phyloP scores from a whole-genome alignment of 2,888 invertebrate species.

The Nebria salina region DNA sequence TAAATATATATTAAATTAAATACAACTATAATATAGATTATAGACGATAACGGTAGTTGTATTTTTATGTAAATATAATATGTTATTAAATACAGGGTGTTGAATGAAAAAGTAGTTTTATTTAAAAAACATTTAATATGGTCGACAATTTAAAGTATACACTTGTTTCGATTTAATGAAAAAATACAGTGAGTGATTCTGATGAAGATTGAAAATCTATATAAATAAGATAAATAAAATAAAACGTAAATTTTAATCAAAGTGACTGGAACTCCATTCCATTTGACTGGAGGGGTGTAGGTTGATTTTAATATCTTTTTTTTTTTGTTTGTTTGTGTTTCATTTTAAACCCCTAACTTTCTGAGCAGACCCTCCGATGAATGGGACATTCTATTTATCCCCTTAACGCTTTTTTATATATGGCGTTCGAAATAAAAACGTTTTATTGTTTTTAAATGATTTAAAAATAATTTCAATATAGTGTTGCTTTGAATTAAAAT shows the following conservation, averaged over 20 bases:
- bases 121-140: too few relatives aligned
- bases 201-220: not conserved
- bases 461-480: not conserved
- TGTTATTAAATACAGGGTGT: not conserved
- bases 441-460: not conserved
- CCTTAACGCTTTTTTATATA: not conserved
- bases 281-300: constrained; percentile 37
- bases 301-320: constrained; percentile 40
- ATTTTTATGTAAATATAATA: not conserved
- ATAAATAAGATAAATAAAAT: constrained; percentile 17
- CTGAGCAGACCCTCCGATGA: constrained; percentile 28
- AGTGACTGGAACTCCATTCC: constrained; percentile 36
- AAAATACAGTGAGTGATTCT: too few relatives aligned
- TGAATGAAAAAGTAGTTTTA: not conserved
- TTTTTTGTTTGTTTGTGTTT: constrained; percentile 32
- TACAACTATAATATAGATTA: not conserved
- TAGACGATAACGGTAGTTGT: not conserved
- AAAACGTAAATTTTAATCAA: constrained; percentile 43
- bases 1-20: not conserved
- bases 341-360: constrained; percentile 25
- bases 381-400: constrained; percentile 38
- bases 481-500: not conserved
- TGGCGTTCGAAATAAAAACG: not conserved
- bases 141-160: too few relatives aligned
- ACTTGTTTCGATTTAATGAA: too few relatives aligned